These are phyloP conservation scores for Hydrophis major DNA, from an alignment of 2,797 vertebrate genomes.

Conservation along the genomic window DNA sequence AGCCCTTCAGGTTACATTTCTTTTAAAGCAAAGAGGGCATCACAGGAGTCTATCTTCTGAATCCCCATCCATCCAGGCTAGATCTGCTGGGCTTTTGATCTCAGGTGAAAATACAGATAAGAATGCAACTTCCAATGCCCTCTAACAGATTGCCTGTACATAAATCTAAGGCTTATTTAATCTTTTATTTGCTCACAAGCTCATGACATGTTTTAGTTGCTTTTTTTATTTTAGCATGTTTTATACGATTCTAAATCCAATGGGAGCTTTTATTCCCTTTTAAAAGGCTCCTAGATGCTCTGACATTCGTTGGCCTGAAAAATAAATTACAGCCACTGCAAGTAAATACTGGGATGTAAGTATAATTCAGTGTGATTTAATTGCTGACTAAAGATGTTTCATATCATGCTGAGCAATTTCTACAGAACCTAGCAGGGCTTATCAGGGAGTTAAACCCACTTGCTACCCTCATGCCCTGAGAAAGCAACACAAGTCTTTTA, in stretches of 20 bases:
- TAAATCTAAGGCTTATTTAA: background rate
- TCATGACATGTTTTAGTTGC: background rate
- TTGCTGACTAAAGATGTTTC: background rate
- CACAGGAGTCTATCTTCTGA: background rate
- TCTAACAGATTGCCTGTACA: background rate
- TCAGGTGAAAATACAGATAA: background rate
- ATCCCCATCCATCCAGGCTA: background rate
- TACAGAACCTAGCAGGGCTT: background rate
- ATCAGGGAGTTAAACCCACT: background rate
- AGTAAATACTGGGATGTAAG: background rate
- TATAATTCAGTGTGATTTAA: background rate
- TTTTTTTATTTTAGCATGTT: background rate
- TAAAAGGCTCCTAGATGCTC: background rate
- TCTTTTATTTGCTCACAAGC: background rate
- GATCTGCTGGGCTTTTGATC: background rate
- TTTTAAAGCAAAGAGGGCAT: background rate
- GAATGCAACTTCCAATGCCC: background rate
- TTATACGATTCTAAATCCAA: background rate
- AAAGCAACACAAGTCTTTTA: background rate
- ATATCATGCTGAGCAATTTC: background rate
- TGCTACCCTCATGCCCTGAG: background rate
- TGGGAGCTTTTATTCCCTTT: background rate
- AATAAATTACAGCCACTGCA: background rate
- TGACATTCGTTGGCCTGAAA: background rate
- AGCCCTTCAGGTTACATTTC: background rate